A percentile compares a stretch with the other conserved stretches of the same genome.
Conservation (phyloP, 1,140 invertebrate species). For the Periplaneta americana region DNA sequence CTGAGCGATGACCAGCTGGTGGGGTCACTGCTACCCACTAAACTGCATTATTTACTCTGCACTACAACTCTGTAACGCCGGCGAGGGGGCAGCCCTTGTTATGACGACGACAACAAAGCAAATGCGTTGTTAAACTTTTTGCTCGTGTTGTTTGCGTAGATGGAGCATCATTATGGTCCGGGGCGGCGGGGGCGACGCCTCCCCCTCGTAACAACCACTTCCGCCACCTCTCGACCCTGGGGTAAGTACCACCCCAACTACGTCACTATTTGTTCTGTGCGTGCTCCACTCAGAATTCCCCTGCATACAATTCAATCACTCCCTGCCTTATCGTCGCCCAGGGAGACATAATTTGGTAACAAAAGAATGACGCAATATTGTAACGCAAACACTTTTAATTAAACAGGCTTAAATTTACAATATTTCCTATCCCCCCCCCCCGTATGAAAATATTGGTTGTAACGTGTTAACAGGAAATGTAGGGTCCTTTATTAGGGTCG, state of each 20-base stretch:
- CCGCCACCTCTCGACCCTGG: neutral
- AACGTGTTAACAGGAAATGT: too few relatives aligned
- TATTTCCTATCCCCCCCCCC: too few relatives aligned
- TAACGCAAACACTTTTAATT: too few relatives aligned
- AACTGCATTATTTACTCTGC: neutral
- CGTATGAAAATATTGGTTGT: too few relatives aligned
- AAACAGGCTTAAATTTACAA: too few relatives aligned
- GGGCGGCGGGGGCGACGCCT: neutral
- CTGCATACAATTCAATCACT: neutral
- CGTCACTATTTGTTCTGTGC: neutral
- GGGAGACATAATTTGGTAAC: too few relatives aligned
- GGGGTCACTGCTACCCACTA: too few relatives aligned
- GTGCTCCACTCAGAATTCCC: neutral
- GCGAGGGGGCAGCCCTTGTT: neutral
- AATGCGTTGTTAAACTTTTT: neutral
- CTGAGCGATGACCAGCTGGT: too few relatives aligned
- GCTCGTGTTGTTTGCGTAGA: neutral
- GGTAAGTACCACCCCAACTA: neutral
- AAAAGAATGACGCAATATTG: too few relatives aligned
- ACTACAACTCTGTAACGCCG: too few relatives aligned
- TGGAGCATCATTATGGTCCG: neutral
- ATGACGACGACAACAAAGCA: neutral
- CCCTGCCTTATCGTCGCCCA: neutral
- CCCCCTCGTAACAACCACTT: neutral
- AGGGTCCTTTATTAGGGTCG: too few relatives aligned